Conservation (phyloP, 2,113 vertebrate species). For the Numida meleagris region DNA sequence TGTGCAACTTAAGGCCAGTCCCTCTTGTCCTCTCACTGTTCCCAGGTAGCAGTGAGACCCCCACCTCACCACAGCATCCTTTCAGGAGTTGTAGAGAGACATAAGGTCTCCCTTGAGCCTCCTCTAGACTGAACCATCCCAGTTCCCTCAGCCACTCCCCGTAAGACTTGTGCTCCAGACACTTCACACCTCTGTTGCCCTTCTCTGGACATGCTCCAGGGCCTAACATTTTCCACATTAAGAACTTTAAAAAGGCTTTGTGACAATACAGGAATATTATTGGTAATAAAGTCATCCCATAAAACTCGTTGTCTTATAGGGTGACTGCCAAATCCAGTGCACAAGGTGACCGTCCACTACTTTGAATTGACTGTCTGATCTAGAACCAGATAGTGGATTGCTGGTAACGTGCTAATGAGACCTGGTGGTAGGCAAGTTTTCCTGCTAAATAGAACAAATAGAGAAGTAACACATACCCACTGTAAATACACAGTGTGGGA, state of each 20-base stretch:
- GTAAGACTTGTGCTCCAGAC: too few relatives aligned
- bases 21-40: too few relatives aligned
- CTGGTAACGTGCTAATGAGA: conserved; percentile 66
- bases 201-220: too few relatives aligned
- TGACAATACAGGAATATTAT: not conserved
- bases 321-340: not conserved
- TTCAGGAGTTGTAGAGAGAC: too few relatives aligned
- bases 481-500: not conserved
- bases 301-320: conserved; percentile 40
- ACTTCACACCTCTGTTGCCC: too few relatives aligned
- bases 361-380: not conserved
- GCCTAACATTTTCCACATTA: not conserved
- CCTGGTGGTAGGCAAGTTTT: conserved; percentile 63
- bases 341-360: not conserved
- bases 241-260: not conserved
- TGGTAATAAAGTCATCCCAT: not conserved
- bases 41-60: too few relatives aligned
- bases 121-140: too few relatives aligned
- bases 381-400: conserved; percentile 45
- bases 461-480: not conserved
- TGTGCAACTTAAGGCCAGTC: too few relatives aligned
- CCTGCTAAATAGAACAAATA: not conserved
- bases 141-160: too few relatives aligned
- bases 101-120: too few relatives aligned
- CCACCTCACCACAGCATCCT: too few relatives aligned